phyloP scores from a whole-genome alignment of 2,888 invertebrate genomes.

The Pilophorus perplexus region DNA sequence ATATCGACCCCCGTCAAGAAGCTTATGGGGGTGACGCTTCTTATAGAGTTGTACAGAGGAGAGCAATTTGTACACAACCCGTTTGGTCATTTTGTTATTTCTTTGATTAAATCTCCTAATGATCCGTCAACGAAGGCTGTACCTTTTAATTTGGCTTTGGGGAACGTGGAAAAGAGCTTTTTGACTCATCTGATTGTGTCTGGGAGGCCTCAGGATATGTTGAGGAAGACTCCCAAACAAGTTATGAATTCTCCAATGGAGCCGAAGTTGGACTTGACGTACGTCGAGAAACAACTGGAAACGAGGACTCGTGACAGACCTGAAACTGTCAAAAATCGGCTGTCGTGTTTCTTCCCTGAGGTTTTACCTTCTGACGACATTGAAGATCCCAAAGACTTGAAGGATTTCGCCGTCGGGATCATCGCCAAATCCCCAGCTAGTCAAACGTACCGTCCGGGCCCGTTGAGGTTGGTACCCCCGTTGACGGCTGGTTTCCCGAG shows the following conservation, averaged over 20 bases:
- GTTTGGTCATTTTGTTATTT: slow-evolving; percentile 68
- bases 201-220: slow-evolving; percentile 22
- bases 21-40: slow-evolving; percentile 65
- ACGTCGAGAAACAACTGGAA: slow-evolving; percentile 28
- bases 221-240: slow-evolving; percentile 14
- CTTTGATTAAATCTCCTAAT: slow-evolving; percentile 52
- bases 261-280: slow-evolving; percentile 20
- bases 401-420: slow-evolving; percentile 51
- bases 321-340: slow-evolving; percentile 20
- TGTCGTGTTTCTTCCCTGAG: slow-evolving; percentile 26
- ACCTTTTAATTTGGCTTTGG: slow-evolving; percentile 17
- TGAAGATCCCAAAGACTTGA: slow-evolving; percentile 48
- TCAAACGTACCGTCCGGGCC: slow-evolving; percentile 67
- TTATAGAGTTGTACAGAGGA: slow-evolving; percentile 68
- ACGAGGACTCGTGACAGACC: neutral
- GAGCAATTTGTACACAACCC: slow-evolving; percentile 67
- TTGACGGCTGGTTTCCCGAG: slow-evolving; percentile 37
- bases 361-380: slow-evolving; percentile 7
- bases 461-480: slow-evolving; percentile 76
- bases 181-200: slow-evolving; percentile 39
- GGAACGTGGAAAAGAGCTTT: slow-evolving; percentile 36
- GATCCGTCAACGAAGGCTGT: neutral
- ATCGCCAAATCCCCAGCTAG: slow-evolving; percentile 54
- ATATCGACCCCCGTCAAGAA: slow-evolving; percentile 65
- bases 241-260: slow-evolving; percentile 16